Evolutionary conservation across 2,113 vertebrate species (phyloP), one percentile per base, ranked within the genome.

Genomic region (Leucoraja erinaceus): DNA sequence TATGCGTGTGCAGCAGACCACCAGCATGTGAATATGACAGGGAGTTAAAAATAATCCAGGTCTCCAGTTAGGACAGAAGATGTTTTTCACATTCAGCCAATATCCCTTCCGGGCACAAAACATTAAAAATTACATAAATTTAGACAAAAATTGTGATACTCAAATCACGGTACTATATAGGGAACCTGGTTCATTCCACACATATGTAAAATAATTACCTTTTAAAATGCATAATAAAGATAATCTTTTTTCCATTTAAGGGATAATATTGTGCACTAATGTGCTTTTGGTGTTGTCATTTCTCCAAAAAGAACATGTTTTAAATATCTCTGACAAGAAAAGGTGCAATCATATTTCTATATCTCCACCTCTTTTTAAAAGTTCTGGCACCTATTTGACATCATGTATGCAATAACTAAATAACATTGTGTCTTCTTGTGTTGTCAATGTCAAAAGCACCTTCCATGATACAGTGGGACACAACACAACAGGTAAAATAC

Each of bases 351-450:
- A 54, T 91, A 63, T 72, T 91, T 72, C 72, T 72, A 91, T 91
- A 72, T 74, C 38, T 22, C 28, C 68, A 54, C 11, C 90, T 54
- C 33, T 91, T 91, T 91, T 91, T 47, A 91, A 70, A 47, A 70
- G 33, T 38, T 12, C 54, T 91, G 20, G 18, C 33, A 70, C 31
- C 33, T 54, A 28, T 70, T 91, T 91, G 33, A 72, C 90, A 47
- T 90, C 81, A 54, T 91, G 90, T 54, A 91, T 91, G 90, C 90
- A 91, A 74, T 91, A 91, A 74, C 90, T 54, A 72, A 54, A 38
- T 72, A 28, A 47, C 66, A 72, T 91, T 91, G 68, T 72, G 90
- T 11, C 90, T 91, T 91, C 90, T 91, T 91, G 90, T 90, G 63
- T 68, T 91, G 59, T 91, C 22, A 91, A 72, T 91, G 66, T 91